Base-by-base conservation (phyloP, 2,113 vertebrate species). In the Oreotrochilus melanogaster region DNA sequence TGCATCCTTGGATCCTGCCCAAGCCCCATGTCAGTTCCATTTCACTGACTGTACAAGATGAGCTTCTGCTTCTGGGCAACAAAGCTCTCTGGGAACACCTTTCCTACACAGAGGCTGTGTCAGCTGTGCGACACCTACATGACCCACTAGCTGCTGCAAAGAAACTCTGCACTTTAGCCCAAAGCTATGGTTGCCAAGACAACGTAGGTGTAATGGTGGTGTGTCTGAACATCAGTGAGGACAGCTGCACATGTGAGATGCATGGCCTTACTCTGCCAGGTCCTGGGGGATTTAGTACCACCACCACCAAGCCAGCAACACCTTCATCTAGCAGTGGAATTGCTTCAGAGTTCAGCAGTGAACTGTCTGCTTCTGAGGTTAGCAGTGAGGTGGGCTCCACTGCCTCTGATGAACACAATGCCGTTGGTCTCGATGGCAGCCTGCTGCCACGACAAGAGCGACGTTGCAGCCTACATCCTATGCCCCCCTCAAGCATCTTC, bases 301-400 rank as follows among this genome's bases (percentile, higher is more conserved):
- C 98, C 10, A 87, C 97, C 22, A 94, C 96, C 57, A 98, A 98
- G 67, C 96, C 98, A 51, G 97, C 97, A 78, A 98, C 98, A 4
- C 98, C 98, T 57, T 99, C 99, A 3, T 99, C 98, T 43, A 99
- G 99, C 92, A 99, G 98, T 31, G 99, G 99, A 23, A 97, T 99
- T 13, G 98, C 98, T 56, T 99, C 99, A 0, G 99, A 99, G 97
- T 99, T 99, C 88, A 98, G 97, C 98, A 99, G 99, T 31, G 99
- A 99, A 86, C 98, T 99, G 28, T 99, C 99, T 9, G 98, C 99
- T 25, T 99, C 99, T 2, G 99, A 99, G 96, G 98, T 99, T 27
- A 99, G 99, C 97, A 99, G 99, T n/a, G 99, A 99, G 91, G 99
- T 99, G 14, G 99, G 99, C 7, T 99, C 99, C 84, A 99, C 99